phyloP scores from a whole-genome alignment of 2,888 invertebrate species.

The Tipula lateralis region DNA sequence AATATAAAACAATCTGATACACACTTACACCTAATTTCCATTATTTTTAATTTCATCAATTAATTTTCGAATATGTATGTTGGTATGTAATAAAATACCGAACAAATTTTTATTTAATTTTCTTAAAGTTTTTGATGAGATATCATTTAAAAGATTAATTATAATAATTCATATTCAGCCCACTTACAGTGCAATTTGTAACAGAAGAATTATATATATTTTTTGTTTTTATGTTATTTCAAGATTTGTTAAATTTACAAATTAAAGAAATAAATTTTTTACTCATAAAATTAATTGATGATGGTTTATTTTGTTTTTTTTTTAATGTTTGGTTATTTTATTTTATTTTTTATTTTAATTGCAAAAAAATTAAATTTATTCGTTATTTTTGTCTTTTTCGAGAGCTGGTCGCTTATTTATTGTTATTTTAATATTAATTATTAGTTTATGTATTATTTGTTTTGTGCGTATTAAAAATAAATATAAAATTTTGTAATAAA shows the following conservation, averaged over 20 bases:
- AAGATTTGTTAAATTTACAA: neutral
- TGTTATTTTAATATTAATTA: neutral
- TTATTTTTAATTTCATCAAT: constrained; percentile 19
- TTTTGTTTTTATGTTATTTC: neutral
- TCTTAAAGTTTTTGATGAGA: neutral
- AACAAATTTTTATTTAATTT: neutral
- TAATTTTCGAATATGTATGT: neutral
- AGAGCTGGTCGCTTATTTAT: neutral
- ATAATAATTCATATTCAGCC: neutral
- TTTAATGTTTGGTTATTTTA: neutral
- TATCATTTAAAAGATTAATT: constrained; percentile 24
- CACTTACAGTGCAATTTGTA: constrained; percentile 24
- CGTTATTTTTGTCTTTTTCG: neutral
- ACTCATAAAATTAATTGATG: constrained; percentile 24
- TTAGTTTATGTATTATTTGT: neutral
- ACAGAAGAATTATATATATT: neutral
- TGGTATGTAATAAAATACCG: neutral
- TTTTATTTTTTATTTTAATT: neutral
- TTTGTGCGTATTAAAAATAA: neutral
- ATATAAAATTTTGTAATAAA: neutral
- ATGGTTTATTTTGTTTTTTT: neutral
- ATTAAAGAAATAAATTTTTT: neutral
- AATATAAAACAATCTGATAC: neutral
- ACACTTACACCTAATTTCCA: constrained; percentile 15
- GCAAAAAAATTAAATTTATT: neutral